phyloP scores from a whole-genome alignment of 2,113 vertebrate genomes.

The Acrocephalus arundinaceus region DNA sequence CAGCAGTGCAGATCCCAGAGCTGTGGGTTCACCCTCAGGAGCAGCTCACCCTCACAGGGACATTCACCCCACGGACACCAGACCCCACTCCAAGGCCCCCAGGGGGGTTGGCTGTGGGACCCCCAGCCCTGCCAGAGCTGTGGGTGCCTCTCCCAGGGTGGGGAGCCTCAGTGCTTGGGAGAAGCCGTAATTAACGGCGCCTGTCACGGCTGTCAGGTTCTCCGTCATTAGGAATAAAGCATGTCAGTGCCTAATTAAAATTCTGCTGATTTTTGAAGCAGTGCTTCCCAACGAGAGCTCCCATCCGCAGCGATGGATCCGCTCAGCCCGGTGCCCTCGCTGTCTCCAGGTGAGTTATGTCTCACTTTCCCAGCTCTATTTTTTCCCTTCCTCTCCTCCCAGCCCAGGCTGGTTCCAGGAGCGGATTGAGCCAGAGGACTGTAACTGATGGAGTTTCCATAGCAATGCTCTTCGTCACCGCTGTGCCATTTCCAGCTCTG shows the following conservation, averaged over 20 bases:
- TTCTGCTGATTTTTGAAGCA: constrained; percentile 35
- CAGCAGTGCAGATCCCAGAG: neutral
- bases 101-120: rapidly evolving
- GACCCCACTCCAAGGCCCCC: rapidly evolving
- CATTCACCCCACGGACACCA: rapidly evolving
- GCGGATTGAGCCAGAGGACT: neutral
- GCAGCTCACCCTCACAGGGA: neutral
- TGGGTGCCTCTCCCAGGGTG: rapidly evolving
- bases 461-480: constrained; percentile 30
- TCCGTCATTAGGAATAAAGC: neutral
- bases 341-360: constrained; percentile 33
- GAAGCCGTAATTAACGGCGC: neutral
- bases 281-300: constrained; percentile 9
- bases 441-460: constrained; percentile 54
- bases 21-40: rapidly evolving
- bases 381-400: neutral
- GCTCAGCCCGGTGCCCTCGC: neutral
- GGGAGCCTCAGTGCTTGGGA: rapidly evolving
- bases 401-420: neutral
- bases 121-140: neutral
- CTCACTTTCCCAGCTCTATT: neutral
- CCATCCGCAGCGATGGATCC: neutral
- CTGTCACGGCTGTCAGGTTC: constrained; percentile 27
- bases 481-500: constrained; percentile 18
- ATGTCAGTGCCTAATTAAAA: constrained; percentile 40